Conservation (phyloP, 2,888 invertebrate species). For the Podotricha telesiphe region DNA sequence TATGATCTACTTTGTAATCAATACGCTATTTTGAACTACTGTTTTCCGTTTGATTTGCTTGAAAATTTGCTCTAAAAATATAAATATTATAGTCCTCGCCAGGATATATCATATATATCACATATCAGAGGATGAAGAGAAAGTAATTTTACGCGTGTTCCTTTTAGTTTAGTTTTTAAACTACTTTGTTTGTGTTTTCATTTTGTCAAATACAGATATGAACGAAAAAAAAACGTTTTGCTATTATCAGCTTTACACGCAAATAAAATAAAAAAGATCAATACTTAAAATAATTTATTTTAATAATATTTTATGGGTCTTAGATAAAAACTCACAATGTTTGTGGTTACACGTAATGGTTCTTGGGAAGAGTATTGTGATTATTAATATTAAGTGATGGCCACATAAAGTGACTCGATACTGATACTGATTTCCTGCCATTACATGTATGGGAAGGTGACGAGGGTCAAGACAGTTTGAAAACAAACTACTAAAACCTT, state of each 20-base stretch:
- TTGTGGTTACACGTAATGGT: not conserved
- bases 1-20: no score
- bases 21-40: not conserved
- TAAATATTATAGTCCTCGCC: not conserved
- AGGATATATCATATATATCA: no score
- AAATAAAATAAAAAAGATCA: no score
- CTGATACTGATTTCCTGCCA: constrained; percentile 3
- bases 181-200: no score
- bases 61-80: no score
- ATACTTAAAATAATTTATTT: no score
- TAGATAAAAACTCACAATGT: no score
- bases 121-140: not conserved
- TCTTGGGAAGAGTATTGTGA: not conserved
- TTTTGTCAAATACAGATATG: no score
- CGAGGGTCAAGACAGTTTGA: constrained; percentile 28
- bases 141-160: not conserved
- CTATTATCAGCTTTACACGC: no score
- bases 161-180: not conserved
- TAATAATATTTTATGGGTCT: no score
- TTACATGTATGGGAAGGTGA: constrained; percentile 21
- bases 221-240: no score
- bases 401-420: not conserved
- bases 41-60: not conserved
- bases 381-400: constrained; percentile 5
- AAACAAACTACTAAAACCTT: not conserved